Conservation (phyloP, 2,113 vertebrate genomes). For the Brienomyrus longianalis region DNA sequence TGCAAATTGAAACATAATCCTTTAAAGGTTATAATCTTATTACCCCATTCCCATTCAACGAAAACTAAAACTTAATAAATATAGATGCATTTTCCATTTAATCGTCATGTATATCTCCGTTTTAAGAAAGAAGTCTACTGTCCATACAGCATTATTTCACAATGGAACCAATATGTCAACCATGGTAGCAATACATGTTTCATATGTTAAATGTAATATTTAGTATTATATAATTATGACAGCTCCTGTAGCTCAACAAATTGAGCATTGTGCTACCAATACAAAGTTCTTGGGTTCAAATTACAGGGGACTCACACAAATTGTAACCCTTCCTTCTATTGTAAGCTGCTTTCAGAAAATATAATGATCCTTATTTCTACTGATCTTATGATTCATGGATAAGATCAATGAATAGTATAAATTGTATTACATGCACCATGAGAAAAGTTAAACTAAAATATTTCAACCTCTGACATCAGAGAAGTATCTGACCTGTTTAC, state of each 20-base stretch:
- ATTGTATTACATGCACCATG: background rate
- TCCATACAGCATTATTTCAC: background rate
- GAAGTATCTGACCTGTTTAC: background rate
- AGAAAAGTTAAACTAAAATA: background rate
- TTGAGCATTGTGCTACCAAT: background rate
- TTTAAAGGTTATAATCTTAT: background rate
- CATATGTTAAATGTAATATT: background rate
- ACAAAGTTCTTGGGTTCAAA: background rate
- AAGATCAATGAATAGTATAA: background rate
- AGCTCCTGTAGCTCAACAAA: background rate
- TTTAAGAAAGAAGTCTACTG: background rate
- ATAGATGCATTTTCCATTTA: background rate
- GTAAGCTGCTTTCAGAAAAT: background rate
- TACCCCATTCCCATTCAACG: background rate
- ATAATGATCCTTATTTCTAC: background rate
- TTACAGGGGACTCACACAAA: background rate
- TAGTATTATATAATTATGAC: background rate
- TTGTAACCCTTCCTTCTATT: background rate
- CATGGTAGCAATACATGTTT: background rate
- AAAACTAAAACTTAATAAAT: background rate
- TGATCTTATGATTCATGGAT: background rate
- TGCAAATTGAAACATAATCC: background rate
- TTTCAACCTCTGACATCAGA: background rate
- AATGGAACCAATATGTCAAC: background rate
- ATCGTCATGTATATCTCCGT: background rate